Evolutionary conservation across 2,888 invertebrate species (phyloP), one percentile per base, ranked within the genome.

Genomic region (Schrankia costaestrigalis): DNA sequence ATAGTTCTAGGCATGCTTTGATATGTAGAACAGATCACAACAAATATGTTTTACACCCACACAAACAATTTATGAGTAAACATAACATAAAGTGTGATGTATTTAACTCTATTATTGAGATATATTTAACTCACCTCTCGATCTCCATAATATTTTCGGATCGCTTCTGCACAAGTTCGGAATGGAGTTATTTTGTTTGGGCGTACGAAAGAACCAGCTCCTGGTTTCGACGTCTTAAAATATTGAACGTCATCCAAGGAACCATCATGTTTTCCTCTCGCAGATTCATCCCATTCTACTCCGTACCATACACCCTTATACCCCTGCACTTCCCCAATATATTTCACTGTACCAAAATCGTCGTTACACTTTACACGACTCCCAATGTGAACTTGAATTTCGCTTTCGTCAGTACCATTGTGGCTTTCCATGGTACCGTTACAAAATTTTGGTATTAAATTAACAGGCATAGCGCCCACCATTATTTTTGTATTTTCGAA

Each of bases 271-370:
- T 97, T 98, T 1, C 99, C 99, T 59, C 98, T 90, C 4, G 85
- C 79, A 2, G 91, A 90, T 61, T 97, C 93, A 74, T 99, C 98
- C 98, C 98, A 99, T 72, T 99, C 98, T n/a, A 99, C 91, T 0
- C 99, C 99, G 35, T 96, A 88, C 98, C 98, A 98, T 15, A 86
- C 70, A 24, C 94, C 94, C 36, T 90, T 80, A 59, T 93, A 90
- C 0, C 93, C 93, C 41, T 91, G 90, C 31, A 92, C 90, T 69
- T 91, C 90, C 27, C 97, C 97, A 44, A 95, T 90, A 78, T 93
- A 97, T 68, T 91, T 91, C 13, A 96, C 91, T 4, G 85, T 86
- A 46, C 76, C 88, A 56, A 84, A 82, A 65, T 86, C 79, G 37
- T 83, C 77, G 44, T 68, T 75, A 50, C 77, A 75, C 63, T 80